Percentiles rank a stretch among this genome's conserved stretches.
Evolutionary conservation across 1,140 invertebrate species (phyloP).

Genomic region (Linepithema humile): DNA sequence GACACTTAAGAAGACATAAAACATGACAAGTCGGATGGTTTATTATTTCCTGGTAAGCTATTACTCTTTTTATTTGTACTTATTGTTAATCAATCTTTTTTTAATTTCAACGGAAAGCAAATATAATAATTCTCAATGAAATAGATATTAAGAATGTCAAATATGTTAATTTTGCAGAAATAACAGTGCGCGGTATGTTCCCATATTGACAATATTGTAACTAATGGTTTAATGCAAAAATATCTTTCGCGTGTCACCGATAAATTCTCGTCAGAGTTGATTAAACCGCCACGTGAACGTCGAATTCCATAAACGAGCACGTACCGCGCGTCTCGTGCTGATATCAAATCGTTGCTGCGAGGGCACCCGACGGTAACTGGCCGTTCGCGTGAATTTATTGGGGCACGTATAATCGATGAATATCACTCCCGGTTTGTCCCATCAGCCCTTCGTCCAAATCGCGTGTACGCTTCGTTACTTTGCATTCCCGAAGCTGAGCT

Average conservation of each 20-base stretch:
- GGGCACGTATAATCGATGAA: conserved; percentile 64
- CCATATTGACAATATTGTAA: conserved; percentile 17
- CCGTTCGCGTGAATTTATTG: conserved; percentile 53
- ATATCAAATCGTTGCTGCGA: conserved; percentile 47
- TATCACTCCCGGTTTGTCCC: conserved; percentile 56
- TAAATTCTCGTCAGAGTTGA: conserved; percentile 15
- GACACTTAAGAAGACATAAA: neutral
- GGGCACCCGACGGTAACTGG: conserved; percentile 51
- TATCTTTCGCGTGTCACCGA: neutral
- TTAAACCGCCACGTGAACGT: conserved; percentile 29
- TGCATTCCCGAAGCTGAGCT: conserved; percentile 18
- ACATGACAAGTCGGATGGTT: neutral
- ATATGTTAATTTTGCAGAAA: neutral
- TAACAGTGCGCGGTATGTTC: neutral
- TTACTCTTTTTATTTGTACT: neutral
- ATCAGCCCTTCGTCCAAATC: conserved; percentile 63
- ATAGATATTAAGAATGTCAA: neutral
- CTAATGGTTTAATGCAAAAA: conserved; percentile 24
- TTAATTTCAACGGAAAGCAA: neutral
- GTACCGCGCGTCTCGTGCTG: neutral
- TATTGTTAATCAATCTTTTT: conserved; percentile 3
- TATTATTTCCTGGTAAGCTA: neutral
- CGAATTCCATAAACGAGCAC: conserved; percentile 20
- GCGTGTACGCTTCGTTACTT: conserved; percentile 58
- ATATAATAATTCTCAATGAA: neutral